Evolutionary conservation across 2,888 invertebrate species (phyloP), one percentile per base, ranked within the genome.

Genomic region (Subacronicta megacephala): DNA sequence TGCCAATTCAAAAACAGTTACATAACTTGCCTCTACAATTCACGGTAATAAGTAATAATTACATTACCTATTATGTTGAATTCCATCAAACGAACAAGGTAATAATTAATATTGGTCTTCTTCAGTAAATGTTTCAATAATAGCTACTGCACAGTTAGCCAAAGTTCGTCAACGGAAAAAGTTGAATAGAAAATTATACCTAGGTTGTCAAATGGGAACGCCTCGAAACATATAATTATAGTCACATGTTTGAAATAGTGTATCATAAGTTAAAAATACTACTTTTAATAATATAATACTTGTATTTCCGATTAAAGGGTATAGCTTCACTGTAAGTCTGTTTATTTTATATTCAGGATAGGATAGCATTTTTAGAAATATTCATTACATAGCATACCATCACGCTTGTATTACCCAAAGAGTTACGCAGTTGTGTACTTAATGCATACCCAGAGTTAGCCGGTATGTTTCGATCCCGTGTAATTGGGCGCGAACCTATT

Each of bases 171-270:
- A 41, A 23, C 37, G 50, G 56, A 51, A 58, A 58, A 61, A 68
- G 44, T 47, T 17, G 31, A 62, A 62, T 54, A 41, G 66, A 60
- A 75, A 77, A 77, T 75, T 65, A 69, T 52, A n/a, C n/a, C n/a
- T n/a, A 58, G 69, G 61, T 56, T 67, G 61, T 69, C 63, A 62
- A 72, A 67, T 53, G 49, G 63, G 59, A 62, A 75, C 68, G 61
- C 65, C 49, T 65, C 40, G 26, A 41, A 56, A 16, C 59, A 52
- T 36, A 54, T 72, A 77, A 77, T 77, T 66, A 75, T 35, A 44
- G 44, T 36, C 42, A 52, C 57, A 72, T 60, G 55, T 61, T 45
- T 54, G 55, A 62, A 64, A 66, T 64, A 44, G 26, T 40, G 44
- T 69, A 46, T 62, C 46, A 63, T 42, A 41, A 42, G 49, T 56